Percentiles rank a stretch among this genome's conserved stretches.
phyloP scores from a whole-genome alignment of 2,888 invertebrate genomes.

The Torymus aiolomorphi region DNA sequence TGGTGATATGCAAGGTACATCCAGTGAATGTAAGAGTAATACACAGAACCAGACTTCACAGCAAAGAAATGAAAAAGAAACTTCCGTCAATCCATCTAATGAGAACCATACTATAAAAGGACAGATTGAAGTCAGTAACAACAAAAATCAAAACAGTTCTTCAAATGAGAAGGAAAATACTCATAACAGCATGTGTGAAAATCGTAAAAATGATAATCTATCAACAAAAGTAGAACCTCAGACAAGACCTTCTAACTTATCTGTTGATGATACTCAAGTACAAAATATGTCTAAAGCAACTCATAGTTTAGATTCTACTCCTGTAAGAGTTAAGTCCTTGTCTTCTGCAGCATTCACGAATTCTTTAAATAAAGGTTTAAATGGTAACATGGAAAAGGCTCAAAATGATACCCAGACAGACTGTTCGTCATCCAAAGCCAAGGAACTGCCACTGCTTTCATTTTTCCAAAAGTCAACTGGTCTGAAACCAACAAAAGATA shows the following conservation, averaged over 20 bases:
- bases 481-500: constrained; percentile 62
- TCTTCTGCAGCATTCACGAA: constrained; percentile 53
- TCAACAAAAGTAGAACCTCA: constrained; percentile 38
- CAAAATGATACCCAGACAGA: constrained; percentile 44
- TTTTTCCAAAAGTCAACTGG: constrained; percentile 63
- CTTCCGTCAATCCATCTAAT: background rate
- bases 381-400: constrained; percentile 24
- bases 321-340: constrained; percentile 59
- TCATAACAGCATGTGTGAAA: constrained; percentile 7
- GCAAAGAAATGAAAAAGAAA: constrained; percentile 10
- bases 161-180: constrained; percentile 27
- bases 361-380: constrained; percentile 46
- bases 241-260: constrained; percentile 25
- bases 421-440: constrained; percentile 61
- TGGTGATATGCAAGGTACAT: constrained; percentile 8
- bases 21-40: constrained; percentile 23
- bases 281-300: constrained; percentile 56
- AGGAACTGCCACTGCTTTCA: constrained; percentile 70
- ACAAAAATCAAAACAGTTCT: constrained; percentile 39
- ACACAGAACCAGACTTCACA: background rate
- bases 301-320: constrained; percentile 65
- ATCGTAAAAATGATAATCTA: constrained; percentile 31
- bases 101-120: constrained; percentile 13
- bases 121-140: constrained; percentile 36
- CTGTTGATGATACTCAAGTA: constrained; percentile 52